Evolutionary conservation across 2,888 invertebrate species (phyloP).

Genomic region (Drosophila siamana): DNA sequence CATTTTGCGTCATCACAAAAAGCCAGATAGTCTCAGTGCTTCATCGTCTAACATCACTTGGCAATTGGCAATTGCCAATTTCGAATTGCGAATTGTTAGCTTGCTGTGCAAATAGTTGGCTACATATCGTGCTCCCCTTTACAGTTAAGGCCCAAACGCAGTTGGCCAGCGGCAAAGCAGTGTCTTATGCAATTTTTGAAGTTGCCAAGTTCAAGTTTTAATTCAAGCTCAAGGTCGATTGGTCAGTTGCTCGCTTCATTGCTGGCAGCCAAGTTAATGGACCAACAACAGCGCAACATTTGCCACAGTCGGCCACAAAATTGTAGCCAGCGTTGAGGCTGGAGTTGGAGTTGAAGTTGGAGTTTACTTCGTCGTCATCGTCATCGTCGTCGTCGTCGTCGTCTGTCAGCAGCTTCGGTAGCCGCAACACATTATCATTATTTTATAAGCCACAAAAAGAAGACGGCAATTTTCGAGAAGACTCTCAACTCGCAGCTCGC

Average conservation of each 20-base stretch:
- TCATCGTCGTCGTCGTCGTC: conserved; percentile 35
- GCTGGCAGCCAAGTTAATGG: conserved; percentile 47
- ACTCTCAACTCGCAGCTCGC: conserved; percentile 2
- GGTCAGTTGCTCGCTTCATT: conserved; percentile 19
- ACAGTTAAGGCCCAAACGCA: conserved; percentile 29
- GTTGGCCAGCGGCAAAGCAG: conserved; percentile 23
- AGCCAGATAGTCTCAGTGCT: conserved; percentile 2
- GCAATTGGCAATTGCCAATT: conserved; percentile 26
- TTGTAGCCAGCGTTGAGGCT: neutral
- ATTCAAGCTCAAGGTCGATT: conserved; percentile 78
- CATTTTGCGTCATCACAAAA: conserved; percentile 73
- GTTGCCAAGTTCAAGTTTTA: conserved; percentile 65
- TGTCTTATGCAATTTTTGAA: conserved; percentile 62
- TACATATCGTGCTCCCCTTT: conserved; percentile 25
- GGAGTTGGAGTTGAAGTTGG: conserved; percentile 11
- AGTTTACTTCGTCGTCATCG: conserved; percentile 13
- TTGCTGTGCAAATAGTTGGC: conserved; percentile 20
- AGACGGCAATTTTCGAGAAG: conserved; percentile 55
- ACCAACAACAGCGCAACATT: conserved; percentile 25
- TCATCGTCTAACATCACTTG: conserved; percentile 28
- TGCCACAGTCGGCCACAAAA: neutral
- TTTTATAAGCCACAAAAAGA: conserved; percentile 68
- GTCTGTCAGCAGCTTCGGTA: conserved; percentile 64
- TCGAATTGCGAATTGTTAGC: conserved; percentile 33
- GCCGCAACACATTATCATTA: conserved; percentile 74